phyloP scores from a whole-genome alignment of 2,113 vertebrate species.

The Leiothrix lutea region DNA sequence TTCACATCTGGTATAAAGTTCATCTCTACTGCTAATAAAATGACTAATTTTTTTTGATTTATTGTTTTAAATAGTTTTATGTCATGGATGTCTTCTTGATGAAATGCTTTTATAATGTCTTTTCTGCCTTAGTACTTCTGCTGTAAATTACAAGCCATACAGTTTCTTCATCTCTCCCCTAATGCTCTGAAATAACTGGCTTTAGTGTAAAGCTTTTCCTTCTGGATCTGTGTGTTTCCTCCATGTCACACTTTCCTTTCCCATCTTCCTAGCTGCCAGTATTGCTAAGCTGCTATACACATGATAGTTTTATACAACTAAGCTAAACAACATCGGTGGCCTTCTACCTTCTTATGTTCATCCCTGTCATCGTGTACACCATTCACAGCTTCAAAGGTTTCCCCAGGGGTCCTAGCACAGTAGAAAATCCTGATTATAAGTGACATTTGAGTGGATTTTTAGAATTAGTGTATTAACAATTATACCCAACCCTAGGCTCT shows the following conservation, averaged over 20 bases:
- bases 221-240: conserved; percentile 51
- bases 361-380: conserved; percentile 68
- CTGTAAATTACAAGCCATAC: conserved; percentile 72
- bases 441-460: conserved; percentile 83
- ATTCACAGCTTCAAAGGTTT: conserved; percentile 76
- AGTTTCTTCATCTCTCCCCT: conserved; percentile 56
- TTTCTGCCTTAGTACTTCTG: conserved; percentile 64
- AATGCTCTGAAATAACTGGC: conserved; percentile 49
- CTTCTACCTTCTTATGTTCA: conserved; percentile 70
- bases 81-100: conserved; percentile 68
- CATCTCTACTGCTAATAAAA: conserved; percentile 72
- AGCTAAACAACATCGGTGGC: conserved; percentile 61
- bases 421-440: conserved; percentile 83
- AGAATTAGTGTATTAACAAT: conserved; percentile 84
- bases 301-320: conserved; percentile 73
- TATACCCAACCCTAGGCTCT: conserved; percentile 77
- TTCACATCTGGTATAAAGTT: conserved; percentile 65
- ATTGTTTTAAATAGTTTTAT: conserved; percentile 76
- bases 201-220: conserved; percentile 63
- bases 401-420: conserved; percentile 78
- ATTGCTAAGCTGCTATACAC: conserved; percentile 60
- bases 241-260: conserved; percentile 51
- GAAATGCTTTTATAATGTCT: conserved; percentile 72
- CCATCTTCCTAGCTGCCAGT: conserved; percentile 65
- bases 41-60: conserved; percentile 72